A percentile compares a stretch with the other conserved stretches of the same genome.
phyloP scores from a whole-genome alignment of 2,888 invertebrate genomes.

The Uloborus plumipes region DNA sequence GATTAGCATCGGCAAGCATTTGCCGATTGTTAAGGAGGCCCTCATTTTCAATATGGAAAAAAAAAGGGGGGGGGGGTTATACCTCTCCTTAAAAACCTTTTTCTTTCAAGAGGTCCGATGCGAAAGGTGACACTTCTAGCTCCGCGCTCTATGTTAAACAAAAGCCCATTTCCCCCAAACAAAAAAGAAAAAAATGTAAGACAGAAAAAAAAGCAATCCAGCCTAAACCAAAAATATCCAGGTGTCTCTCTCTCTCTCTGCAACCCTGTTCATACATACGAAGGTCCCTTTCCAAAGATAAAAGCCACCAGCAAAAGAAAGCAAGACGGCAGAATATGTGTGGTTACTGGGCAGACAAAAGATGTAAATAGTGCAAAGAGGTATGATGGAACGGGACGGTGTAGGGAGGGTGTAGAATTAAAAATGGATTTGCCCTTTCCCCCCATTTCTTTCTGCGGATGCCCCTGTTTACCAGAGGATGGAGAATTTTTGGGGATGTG shows the following conservation, averaged over 20 bases:
- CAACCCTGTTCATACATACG: slow-evolving; percentile 9
- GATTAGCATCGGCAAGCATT: slow-evolving; percentile 57
- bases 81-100: slow-evolving; percentile 11
- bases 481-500: neutral
- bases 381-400: slow-evolving; percentile 11
- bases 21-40: slow-evolving; percentile 43
- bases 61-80: slow-evolving; percentile 7
- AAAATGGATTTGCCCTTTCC: slow-evolving; percentile 35
- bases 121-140: slow-evolving; percentile 47
- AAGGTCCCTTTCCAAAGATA: neutral
- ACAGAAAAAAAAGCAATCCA: slow-evolving; percentile 13
- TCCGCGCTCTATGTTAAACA: slow-evolving; percentile 38
- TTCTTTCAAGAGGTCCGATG: slow-evolving; percentile 19
- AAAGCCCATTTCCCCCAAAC: slow-evolving; percentile 32
- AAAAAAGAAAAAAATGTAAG: slow-evolving; percentile 20
- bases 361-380: slow-evolving; percentile 29
- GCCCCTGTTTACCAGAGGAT: slow-evolving; percentile 16
- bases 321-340: slow-evolving; percentile 13
- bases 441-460: neutral
- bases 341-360: slow-evolving; percentile 47
- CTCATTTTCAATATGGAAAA: slow-evolving; percentile 2
- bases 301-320: slow-evolving; percentile 13
- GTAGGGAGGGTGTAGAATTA: slow-evolving; percentile 38
- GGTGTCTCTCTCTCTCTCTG: slow-evolving; percentile 33
- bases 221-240: slow-evolving; percentile 45